phyloP scores from a whole-genome alignment of 2,113 vertebrate genomes.

The Lophotis ruficrista region DNA sequence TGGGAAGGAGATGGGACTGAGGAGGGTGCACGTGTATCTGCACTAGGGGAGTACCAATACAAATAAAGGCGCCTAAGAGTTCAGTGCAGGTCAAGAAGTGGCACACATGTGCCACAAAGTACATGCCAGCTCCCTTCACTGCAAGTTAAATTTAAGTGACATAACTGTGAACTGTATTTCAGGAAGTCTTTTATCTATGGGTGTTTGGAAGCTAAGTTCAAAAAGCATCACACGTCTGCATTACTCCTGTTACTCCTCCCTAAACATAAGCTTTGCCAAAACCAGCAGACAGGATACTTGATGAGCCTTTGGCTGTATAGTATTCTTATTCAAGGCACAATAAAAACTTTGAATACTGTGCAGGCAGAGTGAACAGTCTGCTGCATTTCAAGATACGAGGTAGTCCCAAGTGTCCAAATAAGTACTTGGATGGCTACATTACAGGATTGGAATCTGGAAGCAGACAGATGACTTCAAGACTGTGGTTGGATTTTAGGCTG shows the following conservation, averaged over 20 bases:
- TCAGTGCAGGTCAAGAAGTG: neutral
- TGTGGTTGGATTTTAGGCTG: neutral
- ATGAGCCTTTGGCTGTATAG: neutral
- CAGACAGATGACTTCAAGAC: neutral
- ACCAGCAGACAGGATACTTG: neutral
- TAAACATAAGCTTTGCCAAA: neutral
- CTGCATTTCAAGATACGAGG: neutral
- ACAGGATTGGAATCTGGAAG: neutral
- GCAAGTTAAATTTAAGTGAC: neutral
- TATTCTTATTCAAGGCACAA: neutral
- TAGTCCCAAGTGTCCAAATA: neutral
- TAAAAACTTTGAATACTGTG: neutral
- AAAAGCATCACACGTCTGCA: neutral
- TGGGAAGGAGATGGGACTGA: neutral
- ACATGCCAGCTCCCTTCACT: neutral
- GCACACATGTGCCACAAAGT: fast-evolving
- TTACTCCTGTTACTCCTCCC: neutral
- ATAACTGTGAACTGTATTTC: neutral
- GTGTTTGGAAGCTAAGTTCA: neutral
- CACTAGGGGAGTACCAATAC: neutral
- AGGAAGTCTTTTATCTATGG: neutral
- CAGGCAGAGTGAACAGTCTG: neutral
- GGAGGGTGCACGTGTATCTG: neutral
- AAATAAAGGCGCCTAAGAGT: neutral
- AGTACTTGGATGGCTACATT: neutral